Evolutionary conservation across 2,797 vertebrate genomes (phyloP).

Genomic region (Echiichthys vipera): DNA sequence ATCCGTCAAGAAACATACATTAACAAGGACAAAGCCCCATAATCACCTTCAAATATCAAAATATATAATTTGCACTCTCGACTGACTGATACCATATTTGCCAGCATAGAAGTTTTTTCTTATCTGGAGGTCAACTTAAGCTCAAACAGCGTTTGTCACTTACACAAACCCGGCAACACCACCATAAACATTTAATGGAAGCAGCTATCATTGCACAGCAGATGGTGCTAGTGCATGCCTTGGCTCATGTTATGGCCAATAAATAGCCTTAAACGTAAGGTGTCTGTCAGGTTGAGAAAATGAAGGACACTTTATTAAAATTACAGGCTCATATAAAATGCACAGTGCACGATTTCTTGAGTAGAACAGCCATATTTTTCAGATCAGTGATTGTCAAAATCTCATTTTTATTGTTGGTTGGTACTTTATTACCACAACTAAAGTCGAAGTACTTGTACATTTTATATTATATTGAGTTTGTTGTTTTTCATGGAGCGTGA

Average conservation of each 20-base stretch:
- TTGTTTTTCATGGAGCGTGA: background rate
- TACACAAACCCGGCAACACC: constrained; percentile 61
- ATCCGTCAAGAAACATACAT: constrained; percentile 26
- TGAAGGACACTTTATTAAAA: constrained; percentile 47
- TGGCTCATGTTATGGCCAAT: constrained; percentile 61
- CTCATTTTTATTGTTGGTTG: background rate
- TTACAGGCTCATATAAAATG: constrained; percentile 20
- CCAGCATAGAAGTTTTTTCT: constrained; percentile 62
- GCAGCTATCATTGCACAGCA: constrained; percentile 78
- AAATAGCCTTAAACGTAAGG: constrained; percentile 66
- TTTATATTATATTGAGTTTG: background rate
- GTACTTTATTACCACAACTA: background rate
- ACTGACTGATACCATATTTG: constrained; percentile 38
- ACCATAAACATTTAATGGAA: constrained; percentile 80
- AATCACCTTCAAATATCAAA: constrained; percentile 32
- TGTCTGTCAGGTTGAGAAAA: constrained; percentile 50
- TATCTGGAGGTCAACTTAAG: constrained; percentile 79
- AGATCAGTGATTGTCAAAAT: background rate
- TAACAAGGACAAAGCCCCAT: constrained; percentile 11
- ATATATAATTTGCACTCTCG: constrained; percentile 25
- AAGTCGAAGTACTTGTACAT: constrained; percentile 11
- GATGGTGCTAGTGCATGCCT: constrained; percentile 69
- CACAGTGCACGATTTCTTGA: background rate
- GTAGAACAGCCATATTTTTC: constrained; percentile 2
- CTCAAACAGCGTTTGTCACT: constrained; percentile 69